Conservation (phyloP, 1,140 invertebrate species). For the Bombus turneri region DNA sequence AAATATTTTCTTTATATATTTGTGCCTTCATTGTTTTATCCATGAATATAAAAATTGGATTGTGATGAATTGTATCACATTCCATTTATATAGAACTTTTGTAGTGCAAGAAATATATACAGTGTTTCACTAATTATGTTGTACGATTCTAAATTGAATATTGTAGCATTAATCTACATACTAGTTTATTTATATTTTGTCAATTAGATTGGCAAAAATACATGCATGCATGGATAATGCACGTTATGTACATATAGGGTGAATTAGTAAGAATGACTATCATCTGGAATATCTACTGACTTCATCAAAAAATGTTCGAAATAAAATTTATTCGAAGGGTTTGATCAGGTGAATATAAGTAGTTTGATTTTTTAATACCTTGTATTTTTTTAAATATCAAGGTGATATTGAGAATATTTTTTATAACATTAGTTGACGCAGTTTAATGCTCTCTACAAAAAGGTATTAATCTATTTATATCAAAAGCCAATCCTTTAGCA, state of each 20-base stretch:
- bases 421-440: too few species aligned
- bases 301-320: too few species aligned
- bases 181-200: slow-evolving; percentile 13
- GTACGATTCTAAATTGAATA: neutral
- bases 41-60: slow-evolving; percentile 20
- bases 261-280: too few species aligned
- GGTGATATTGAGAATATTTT: too few species aligned
- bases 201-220: neutral
- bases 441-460: too few species aligned
- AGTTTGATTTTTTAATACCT: too few species aligned
- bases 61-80: slow-evolving; percentile 36
- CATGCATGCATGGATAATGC: neutral
- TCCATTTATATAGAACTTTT: slow-evolving; percentile 33
- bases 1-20: slow-evolving; percentile 50
- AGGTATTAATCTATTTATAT: too few species aligned
- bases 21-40: slow-evolving; percentile 43
- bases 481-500: too few species aligned
- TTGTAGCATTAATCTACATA: neutral
- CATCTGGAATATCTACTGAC: too few species aligned
- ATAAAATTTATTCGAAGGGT: too few species aligned
- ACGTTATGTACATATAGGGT: neutral
- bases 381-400: too few species aligned
- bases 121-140: neutral
- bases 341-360: too few species aligned
- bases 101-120: slow-evolving; percentile 28